Base-by-base conservation (phyloP, 2,113 vertebrate species). In the Notarius quadriscutis region DNA sequence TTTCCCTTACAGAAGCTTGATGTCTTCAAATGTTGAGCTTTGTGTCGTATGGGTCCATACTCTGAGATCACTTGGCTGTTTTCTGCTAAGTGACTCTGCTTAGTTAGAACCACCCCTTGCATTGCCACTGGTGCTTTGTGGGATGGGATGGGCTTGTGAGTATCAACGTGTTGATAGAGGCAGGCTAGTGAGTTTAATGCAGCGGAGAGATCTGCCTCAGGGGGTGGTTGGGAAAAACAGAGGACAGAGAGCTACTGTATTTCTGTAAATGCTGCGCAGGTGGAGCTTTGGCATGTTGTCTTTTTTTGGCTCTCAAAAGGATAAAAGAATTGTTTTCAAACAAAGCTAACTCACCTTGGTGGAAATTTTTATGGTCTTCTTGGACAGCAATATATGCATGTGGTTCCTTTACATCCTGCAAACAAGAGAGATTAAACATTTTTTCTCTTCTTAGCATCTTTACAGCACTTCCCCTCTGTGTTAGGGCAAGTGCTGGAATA, bases 91-190 rank as follows among this genome's bases (percentile, higher is more conserved):
- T 84, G 83, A 30, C 51, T 87, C 86, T 84, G 87, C 86, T 60
- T 41, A 72, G 48, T 30, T 17, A 63, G 84, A 41, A 78, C 85
- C 87, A 58, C 80, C 86, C 85, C 80, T 81, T 67, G 20, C 79
- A 87, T 86, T 90, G 87, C 91, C 88, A 69, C n/a, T n/a, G 22
- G 20, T 87, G 25, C 48, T 67, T 67, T 90, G 84, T 67, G 83
- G 88, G 80, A 53, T 82, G 82, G 88, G 81, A 58, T 48, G 6
- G 57, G 27, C 51, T 41, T 71, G 67, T 67, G 22, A 78, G 51
- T 62, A 81, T 84, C 57, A n/a, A 50, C 84, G 81, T 89, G 62
- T 57, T 79, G 85, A 79, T 48, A 86, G 81, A 60, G 75, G 77
- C 41, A 53, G 71, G 88, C 51, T 81, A 25, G 65, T 71, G 50